Percentiles rank a stretch among this genome's conserved stretches.
phyloP scores from a whole-genome alignment of 2,888 invertebrate species.

The Phortica okadai region DNA sequence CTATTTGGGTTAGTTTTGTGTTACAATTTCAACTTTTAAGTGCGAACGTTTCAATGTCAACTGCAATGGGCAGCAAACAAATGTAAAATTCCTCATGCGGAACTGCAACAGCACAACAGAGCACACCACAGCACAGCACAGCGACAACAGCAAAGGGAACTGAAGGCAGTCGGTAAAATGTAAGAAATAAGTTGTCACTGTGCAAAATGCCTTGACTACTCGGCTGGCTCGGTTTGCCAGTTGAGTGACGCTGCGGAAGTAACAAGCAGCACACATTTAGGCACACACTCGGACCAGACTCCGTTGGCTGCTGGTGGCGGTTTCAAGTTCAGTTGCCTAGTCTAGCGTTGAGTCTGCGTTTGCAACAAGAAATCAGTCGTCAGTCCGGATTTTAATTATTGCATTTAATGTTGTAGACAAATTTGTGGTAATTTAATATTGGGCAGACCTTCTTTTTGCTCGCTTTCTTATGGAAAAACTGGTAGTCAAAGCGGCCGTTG shows the following conservation, averaged over 20 bases:
- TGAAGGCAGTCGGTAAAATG: background rate
- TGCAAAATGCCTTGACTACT: background rate
- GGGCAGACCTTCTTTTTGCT: constrained; percentile 41
- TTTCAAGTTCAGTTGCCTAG: constrained; percentile 3
- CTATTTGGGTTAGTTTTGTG: constrained; percentile 71
- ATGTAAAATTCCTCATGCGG: constrained; percentile 65
- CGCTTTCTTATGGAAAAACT: constrained; percentile 6
- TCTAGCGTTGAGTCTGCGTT: background rate
- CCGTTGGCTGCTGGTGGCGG: constrained; percentile 6
- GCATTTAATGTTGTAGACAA: constrained; percentile 65
- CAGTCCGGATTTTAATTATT: constrained; percentile 63
- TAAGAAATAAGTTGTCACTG: constrained; percentile 58
- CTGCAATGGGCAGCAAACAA: constrained; percentile 41
- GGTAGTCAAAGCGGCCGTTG: constrained; percentile 3
- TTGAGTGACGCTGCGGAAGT: constrained; percentile 58
- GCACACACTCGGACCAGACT: background rate
- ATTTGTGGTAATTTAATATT: constrained; percentile 69
- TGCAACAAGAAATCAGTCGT: background rate
- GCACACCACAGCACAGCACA: too few species aligned
- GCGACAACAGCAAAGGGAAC: background rate
- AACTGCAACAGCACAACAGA: constrained; percentile 46
- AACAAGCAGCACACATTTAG: constrained; percentile 22
- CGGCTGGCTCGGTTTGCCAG: constrained; percentile 45
- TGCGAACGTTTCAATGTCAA: constrained; percentile 67
- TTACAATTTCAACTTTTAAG: constrained; percentile 59